phyloP scores from a whole-genome alignment of 2,797 vertebrate species.

The Emydoidea blandingii region DNA sequence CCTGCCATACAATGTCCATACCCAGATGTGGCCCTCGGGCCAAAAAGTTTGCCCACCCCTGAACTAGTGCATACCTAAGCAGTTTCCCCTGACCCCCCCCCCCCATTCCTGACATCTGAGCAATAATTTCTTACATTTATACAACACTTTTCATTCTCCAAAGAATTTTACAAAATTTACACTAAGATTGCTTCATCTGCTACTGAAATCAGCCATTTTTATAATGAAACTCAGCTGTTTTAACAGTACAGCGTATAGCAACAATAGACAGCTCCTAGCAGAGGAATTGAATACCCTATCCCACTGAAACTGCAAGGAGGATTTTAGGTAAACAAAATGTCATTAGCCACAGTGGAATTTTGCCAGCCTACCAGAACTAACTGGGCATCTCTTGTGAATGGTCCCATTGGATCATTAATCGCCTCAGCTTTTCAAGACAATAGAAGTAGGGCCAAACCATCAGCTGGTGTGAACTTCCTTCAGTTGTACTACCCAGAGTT shows the following conservation, averaged over 20 bases:
- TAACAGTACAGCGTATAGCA: background rate
- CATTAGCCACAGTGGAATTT: background rate
- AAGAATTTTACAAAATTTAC: background rate
- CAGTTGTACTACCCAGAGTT: background rate
- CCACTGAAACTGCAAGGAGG: background rate
- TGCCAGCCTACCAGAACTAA: accelerated
- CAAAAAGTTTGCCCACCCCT: no score
- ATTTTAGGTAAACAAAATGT: background rate
- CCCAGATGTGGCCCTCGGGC: no score
- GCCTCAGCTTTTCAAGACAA: background rate
- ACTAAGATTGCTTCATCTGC: background rate
- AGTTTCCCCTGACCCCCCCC: background rate
- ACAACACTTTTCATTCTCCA: background rate
- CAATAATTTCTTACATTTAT: conserved; percentile 21
- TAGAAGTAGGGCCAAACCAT: background rate
- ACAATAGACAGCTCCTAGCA: background rate
- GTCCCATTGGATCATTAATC: background rate
- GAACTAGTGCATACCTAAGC: conserved; percentile 6
- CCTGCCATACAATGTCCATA: no score
- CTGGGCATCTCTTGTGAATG: background rate
- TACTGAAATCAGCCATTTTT: background rate
- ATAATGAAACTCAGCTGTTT: background rate
- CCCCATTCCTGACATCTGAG: conserved; percentile 33
- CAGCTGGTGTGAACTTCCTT: background rate
- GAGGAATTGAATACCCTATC: background rate